Percentiles rank a stretch among this genome's conserved stretches.
These are phyloP conservation scores for Octomys mimax DNA, from an alignment of 2,797 vertebrate species.

Conservation along the genomic window DNA sequence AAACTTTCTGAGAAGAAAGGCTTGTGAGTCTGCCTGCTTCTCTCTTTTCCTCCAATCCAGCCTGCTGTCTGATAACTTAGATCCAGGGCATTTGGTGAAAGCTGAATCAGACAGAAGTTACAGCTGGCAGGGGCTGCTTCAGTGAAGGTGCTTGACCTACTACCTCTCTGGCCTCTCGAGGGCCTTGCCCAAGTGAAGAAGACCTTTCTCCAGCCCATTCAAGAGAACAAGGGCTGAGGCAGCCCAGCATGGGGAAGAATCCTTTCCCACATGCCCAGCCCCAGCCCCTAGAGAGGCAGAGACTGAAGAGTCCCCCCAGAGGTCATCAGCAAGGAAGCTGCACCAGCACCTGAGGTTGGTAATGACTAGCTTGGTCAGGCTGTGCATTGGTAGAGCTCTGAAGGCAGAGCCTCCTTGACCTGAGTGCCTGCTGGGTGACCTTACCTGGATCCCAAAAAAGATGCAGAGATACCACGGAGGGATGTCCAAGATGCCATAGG, in stretches of 20 bases:
- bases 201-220: neutral
- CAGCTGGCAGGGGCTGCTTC: neutral
- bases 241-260: neutral
- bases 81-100: neutral
- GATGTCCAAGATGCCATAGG: constrained; percentile 93
- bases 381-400: neutral
- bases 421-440: neutral
- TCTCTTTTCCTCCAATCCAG: neutral
- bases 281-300: neutral
- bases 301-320: neutral
- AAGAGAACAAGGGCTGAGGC: neutral
- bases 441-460: constrained; percentile 96
- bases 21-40: neutral
- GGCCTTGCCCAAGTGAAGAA: neutral
- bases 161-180: neutral
- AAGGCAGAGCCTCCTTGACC: neutral
- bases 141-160: neutral
- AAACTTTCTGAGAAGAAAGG: neutral
- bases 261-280: neutral
- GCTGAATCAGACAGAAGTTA: neutral
- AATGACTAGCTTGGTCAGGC: neutral
- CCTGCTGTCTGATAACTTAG: neutral
- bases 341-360: neutral
- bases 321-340: neutral
- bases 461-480: constrained; percentile 98